phyloP scores from a whole-genome alignment of 92 coral and sea anemone genomes.

The Epizoanthus rinbou region DNA sequence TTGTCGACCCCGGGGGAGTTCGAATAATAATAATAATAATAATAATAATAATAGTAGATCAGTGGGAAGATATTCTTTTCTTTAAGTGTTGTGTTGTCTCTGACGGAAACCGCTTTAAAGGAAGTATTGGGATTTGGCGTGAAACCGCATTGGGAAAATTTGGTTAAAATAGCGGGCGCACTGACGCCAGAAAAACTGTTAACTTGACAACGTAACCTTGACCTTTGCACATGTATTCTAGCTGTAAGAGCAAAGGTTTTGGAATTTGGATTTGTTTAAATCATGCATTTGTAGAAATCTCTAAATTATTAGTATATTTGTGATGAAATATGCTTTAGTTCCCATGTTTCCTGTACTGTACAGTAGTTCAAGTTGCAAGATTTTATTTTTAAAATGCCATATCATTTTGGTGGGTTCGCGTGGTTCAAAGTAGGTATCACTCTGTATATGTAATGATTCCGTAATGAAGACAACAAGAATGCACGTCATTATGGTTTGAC shows the following conservation, averaged over 20 bases:
- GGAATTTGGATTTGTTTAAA: conserved; percentile 30
- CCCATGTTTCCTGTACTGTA: too few species aligned
- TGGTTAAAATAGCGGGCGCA: conserved; percentile 15
- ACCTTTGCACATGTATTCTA: background rate
- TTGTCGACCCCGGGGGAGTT: background rate
- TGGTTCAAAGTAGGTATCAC: too few species aligned
- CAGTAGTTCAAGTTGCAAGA: too few species aligned
- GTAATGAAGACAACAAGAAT: too few species aligned
- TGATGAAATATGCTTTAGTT: too few species aligned
- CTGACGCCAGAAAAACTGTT: background rate
- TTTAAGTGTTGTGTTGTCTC: background rate
- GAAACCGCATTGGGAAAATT: background rate
- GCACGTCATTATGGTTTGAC: too few species aligned
- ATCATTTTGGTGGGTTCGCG: too few species aligned
- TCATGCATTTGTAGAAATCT: background rate
- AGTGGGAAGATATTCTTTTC: background rate
- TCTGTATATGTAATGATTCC: too few species aligned
- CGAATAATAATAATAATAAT: background rate
- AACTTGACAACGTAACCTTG: background rate
- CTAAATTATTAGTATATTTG: background rate
- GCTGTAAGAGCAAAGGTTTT: background rate
- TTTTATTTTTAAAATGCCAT: too few species aligned
- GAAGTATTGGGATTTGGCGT: conserved; percentile 5
- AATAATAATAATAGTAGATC: background rate
- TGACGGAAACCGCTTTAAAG: background rate